Evolutionary conservation across 2,888 invertebrate species (phyloP), one percentile per base, ranked within the genome.

Genomic region (Syrista parreyssii): DNA sequence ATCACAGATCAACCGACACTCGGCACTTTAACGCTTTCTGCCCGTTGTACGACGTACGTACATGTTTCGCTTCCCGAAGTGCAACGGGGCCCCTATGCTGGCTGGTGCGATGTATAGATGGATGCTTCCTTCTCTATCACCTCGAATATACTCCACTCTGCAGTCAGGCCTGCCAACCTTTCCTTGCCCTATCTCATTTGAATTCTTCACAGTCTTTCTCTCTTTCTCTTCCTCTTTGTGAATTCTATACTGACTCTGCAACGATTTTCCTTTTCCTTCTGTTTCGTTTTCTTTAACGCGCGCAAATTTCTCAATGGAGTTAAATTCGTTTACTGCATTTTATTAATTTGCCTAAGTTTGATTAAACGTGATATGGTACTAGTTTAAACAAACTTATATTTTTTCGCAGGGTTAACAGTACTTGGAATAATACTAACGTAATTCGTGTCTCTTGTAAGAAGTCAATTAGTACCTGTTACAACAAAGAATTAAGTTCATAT

Each of bases 41-140:
- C 85, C 82, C 82, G 81, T 84, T 83, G 81, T 84, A 87, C 84
- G 85, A 88, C 86, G 84, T 87, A 89, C 88, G 86, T 88, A 88
- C 88, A 89, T 89, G 83, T 87, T 84, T 87, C 82, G 82, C 85
- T 87, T 86, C 87, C 89, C 89, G 88, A 88, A 86, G 85, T 89
- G 89, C 89, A 89, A 87, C 87, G 88, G 88, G 88, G 86, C 79
- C 81, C 82, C 83, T 82, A 86, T 84, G 85, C 81, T 86, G 83
- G 83, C 84, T 83, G 83, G 36, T 40, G 36, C 71, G 36, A 74
- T 40, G 74, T 32, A 78, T 77, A 77, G 79, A 81, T 80, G 81
- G 85, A 83, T 85, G 83, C 86, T 85, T 87, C 84, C 84, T 83
- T 84, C 83, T 85, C 85, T 85, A 82, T 84, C 83, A 35, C 75